phyloP scores from a whole-genome alignment of 2,888 invertebrate genomes.

The Xestia c-nigrum region DNA sequence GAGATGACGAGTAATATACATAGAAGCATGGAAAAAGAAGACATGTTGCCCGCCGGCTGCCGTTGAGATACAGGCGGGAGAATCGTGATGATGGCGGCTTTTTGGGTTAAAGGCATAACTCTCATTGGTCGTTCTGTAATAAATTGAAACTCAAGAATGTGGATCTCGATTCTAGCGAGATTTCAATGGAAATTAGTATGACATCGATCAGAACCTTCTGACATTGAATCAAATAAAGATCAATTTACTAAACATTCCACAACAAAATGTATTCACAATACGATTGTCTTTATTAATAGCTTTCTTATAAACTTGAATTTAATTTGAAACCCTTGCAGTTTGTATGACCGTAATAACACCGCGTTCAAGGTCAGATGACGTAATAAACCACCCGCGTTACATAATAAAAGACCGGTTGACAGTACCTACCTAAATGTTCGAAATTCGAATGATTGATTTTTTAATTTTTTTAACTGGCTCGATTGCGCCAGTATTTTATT shows the following conservation, averaged over 20 bases:
- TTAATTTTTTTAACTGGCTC: background rate
- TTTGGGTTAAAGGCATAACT: background rate
- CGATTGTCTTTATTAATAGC: background rate
- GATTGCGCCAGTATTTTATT: slow-evolving; percentile 32
- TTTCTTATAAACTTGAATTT: slow-evolving; percentile 20
- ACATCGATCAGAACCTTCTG: background rate
- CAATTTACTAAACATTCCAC: background rate
- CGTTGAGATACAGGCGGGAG: too few species aligned
- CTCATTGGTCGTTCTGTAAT: background rate
- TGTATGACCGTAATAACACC: slow-evolving; percentile 44
- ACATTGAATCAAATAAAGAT: background rate
- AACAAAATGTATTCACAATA: slow-evolving; percentile 1
- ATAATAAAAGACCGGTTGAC: slow-evolving; percentile 58
- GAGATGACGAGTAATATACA: too few species aligned
- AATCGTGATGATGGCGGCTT: background rate
- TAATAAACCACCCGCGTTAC: slow-evolving; percentile 63
- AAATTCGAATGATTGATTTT: slow-evolving; percentile 48
- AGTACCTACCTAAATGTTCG: slow-evolving; percentile 32
- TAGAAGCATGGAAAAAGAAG: too few species aligned
- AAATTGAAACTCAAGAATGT: background rate
- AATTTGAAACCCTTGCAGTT: slow-evolving; percentile 59
- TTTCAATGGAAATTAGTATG: background rate
- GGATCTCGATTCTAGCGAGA: background rate
- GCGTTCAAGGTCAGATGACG: slow-evolving; percentile 64
- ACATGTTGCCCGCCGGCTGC: too few species aligned